Conservation (phyloP, 2,888 invertebrate genomes). For the Vanessa cardui region DNA sequence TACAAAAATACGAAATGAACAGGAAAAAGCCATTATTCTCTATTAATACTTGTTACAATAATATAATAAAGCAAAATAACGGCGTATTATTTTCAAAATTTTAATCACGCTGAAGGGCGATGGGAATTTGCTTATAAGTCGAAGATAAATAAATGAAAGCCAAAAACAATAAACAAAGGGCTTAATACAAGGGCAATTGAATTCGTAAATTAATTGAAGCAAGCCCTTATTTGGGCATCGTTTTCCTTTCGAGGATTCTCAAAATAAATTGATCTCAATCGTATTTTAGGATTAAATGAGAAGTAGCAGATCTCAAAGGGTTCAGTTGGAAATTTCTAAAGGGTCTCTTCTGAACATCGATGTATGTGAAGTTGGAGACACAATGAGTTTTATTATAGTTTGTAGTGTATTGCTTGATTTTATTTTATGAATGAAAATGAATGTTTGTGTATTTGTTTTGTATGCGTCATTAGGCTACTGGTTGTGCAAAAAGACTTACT, state of each 20-base stretch:
- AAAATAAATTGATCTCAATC: slow-evolving; percentile 33
- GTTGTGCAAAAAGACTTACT: too few species aligned
- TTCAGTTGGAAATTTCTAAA: slow-evolving; percentile 23
- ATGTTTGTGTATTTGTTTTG: too few species aligned
- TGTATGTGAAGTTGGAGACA: slow-evolving; percentile 12
- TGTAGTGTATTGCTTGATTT: neutral
- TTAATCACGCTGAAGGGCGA: neutral
- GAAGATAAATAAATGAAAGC: slow-evolving; percentile 15
- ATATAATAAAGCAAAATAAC: neutral
- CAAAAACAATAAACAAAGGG: slow-evolving; percentile 27
- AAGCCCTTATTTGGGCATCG: slow-evolving; percentile 17
- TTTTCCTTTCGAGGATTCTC: slow-evolving; percentile 32
- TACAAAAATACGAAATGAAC: too few species aligned
- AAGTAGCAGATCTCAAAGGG: slow-evolving; percentile 32
- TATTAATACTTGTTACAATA: too few species aligned
- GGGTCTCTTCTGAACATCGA: slow-evolving; percentile 16
- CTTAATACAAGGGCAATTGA: slow-evolving; percentile 26
- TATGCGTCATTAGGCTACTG: too few species aligned
- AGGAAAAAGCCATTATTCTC: too few species aligned
- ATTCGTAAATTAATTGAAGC: slow-evolving; percentile 31
- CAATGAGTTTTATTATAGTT: neutral
- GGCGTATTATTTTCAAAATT: slow-evolving; percentile 1
- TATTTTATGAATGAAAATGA: neutral
- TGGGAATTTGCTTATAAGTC: neutral
- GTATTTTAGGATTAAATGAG: slow-evolving; percentile 30